A percentile compares a stretch with the other conserved stretches of the same genome.
Conservation (phyloP, 2,113 vertebrate genomes). For the Lamprotornis superbus region DNA sequence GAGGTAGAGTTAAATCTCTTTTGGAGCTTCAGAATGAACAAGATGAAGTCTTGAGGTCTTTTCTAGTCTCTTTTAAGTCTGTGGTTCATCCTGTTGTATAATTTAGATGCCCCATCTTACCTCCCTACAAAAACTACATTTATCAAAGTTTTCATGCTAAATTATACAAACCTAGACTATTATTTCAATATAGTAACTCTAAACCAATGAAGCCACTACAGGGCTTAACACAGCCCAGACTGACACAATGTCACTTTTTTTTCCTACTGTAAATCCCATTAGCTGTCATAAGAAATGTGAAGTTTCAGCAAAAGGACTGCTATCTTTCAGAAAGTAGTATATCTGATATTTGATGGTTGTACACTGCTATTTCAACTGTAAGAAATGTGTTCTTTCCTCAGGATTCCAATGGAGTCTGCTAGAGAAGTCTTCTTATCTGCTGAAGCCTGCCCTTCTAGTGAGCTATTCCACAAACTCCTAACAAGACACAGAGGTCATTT, state of each 20-base stretch:
- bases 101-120: background rate
- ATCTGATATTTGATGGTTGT: background rate
- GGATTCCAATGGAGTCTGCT: background rate
- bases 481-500: background rate
- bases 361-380: background rate
- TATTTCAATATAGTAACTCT: background rate
- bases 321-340: background rate
- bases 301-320: background rate
- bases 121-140: background rate
- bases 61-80: background rate
- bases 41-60: background rate
- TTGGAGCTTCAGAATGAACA: background rate
- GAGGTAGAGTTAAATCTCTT: background rate
- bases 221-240: background rate
- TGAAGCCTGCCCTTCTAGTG: background rate
- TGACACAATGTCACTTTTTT: background rate
- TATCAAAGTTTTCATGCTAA: background rate
- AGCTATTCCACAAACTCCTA: background rate
- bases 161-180: background rate
- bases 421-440: background rate
- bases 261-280: background rate
- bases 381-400: background rate
- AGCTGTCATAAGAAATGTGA: background rate
- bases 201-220: background rate
- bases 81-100: background rate